These are phyloP conservation scores for Sarcophaga peregrina DNA, from an alignment of 1,140 invertebrate genomes.

Conservation along the genomic window DNA sequence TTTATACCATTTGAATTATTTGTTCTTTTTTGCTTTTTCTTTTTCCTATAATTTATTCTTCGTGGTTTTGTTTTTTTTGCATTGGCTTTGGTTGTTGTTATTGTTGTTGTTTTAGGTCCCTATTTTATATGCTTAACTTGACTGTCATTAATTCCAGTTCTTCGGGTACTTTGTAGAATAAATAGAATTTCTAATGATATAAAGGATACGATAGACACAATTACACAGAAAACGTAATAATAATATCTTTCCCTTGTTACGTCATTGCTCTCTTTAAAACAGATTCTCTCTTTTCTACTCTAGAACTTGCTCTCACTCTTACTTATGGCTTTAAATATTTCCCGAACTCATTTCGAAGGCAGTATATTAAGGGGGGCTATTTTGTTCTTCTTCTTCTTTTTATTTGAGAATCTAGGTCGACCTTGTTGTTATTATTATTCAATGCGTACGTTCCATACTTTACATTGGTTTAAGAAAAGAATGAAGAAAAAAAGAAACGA, in stretches of 20 bases:
- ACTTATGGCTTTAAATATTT: no score
- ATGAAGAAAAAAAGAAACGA: not conserved
- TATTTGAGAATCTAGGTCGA: slow-evolving; percentile 25
- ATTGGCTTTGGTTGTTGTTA: no score
- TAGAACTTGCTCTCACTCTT: no score
- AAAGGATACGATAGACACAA: not conserved
- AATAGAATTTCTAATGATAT: not conserved
- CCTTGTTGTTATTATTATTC: slow-evolving; percentile 17
- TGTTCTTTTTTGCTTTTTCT: no score
- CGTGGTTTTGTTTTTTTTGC: no score
- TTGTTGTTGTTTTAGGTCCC: no score
- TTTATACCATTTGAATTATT: no score
- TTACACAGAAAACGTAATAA: not conserved
- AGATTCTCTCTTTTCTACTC: no score
- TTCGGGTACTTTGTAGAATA: not conserved
- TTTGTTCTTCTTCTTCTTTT: not conserved
- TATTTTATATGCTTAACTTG: not conserved
- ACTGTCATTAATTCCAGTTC: slow-evolving; percentile 18
- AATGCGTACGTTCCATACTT: not conserved
- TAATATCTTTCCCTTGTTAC: not conserved
- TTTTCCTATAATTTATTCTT: no score
- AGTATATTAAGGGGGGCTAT: no score
- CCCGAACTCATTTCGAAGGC: no score
- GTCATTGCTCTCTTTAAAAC: no score
- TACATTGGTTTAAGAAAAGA: slow-evolving; percentile 12